Evolutionary conservation across 2,113 vertebrate species (phyloP), one percentile per base, ranked within the genome.

Genomic region (Ammodramus savannarum): DNA sequence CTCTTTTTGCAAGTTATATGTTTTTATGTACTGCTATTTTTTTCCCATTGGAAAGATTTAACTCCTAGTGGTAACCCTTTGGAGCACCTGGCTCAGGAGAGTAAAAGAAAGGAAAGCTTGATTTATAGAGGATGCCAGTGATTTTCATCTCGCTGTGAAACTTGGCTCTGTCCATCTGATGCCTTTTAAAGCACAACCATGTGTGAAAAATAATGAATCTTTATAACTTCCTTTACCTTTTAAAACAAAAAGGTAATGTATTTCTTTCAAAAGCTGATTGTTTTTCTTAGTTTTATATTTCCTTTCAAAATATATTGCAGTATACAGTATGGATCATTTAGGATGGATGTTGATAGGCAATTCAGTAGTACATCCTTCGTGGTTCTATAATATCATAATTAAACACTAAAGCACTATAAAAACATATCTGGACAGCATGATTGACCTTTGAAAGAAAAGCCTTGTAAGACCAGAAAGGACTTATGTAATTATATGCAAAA

Each of bases 141-240:
- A 78, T 63, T 87, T 93, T 85, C 82, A 80, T 89, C 59, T 83
- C 21, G 2, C 93, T 96, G 85, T 96, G 94, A 96, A 96, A 96
- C 43, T 85, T 93, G 93, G 78, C 51, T 87, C 85, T 85, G 71
- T 87, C 63, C 55, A 88, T 67, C 46, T 93, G 95, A 96, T 90
- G 71, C 67, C 43, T 96, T 96, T 95, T 97, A 94, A 96, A 97
- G 87, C 65, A 89, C 75, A 95, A 94, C 85, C 94, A 96, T 90
- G 85, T 93, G 93, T 95, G 75, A 87, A 94, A 95, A 93, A 91
- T 87, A 91, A 96, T 88, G 81, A 80, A 83, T 94, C 58, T 89
- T 95, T 94, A 82, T 79, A 95, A 72, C 62, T 92, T 95, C 83
- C 74, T 73, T 92, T 91, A 79, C 32, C 44, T 62, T 90, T 79